These are phyloP conservation scores for Melopsittacus undulatus DNA, from an alignment of 2,797 vertebrate species.

Conservation along the genomic window DNA sequence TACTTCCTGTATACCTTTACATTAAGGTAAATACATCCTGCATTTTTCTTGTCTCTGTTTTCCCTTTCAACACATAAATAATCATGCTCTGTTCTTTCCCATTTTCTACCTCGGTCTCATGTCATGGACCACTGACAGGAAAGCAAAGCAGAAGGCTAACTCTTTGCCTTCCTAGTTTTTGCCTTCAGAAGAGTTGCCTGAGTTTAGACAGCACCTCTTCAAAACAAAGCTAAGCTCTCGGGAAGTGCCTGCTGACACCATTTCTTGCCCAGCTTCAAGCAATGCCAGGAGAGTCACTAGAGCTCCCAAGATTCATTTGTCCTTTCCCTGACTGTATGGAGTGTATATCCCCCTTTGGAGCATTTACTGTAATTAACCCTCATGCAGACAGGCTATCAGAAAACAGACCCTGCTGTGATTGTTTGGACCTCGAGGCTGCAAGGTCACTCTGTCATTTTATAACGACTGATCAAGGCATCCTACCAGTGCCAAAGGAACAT, in stretches of 20 bases:
- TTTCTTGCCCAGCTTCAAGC: background rate
- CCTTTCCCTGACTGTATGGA: background rate
- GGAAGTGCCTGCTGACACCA: background rate
- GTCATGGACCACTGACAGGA: background rate
- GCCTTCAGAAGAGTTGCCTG: background rate
- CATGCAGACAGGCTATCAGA: background rate
- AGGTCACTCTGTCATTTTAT: background rate
- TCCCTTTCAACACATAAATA: background rate
- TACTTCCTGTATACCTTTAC: background rate
- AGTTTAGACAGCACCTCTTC: background rate
- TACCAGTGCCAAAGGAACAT: background rate
- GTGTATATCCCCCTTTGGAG: background rate
- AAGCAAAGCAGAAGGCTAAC: background rate
- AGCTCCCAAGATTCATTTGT: background rate
- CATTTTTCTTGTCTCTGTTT: background rate
- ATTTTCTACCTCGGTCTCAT: background rate
- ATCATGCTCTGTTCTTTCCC: background rate
- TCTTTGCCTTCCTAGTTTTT: background rate
- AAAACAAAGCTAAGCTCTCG: background rate
- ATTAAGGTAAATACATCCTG: background rate
- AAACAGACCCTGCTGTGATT: background rate
- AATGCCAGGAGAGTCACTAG: background rate
- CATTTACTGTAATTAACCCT: background rate
- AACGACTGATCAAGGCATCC: background rate
- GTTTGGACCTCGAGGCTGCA: background rate